Conservation (phyloP, 2,797 vertebrate genomes). For the Sebastes glaucus region DNA sequence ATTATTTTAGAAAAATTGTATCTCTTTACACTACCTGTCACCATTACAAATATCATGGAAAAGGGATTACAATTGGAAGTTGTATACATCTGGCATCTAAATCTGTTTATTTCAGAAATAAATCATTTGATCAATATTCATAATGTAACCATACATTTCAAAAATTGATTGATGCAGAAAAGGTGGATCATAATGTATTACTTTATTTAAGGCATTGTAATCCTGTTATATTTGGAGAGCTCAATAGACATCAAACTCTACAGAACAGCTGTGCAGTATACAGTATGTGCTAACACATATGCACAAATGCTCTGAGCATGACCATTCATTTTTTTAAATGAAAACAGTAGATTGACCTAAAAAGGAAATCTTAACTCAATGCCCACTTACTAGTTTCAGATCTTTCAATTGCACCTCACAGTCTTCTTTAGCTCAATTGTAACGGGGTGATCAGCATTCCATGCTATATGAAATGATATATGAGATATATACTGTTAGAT, state of each 20-base stretch:
- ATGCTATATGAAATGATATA: not conserved
- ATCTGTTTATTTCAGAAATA: slow-evolving; percentile 14
- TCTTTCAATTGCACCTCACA: not conserved
- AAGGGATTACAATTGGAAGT: not conserved
- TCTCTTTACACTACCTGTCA: slow-evolving; percentile 4
- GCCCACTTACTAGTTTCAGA: not conserved
- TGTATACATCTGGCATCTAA: not conserved
- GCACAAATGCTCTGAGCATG: not conserved
- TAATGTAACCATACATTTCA: not conserved
- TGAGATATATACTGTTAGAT: not conserved
- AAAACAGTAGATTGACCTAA: slow-evolving; percentile 3
- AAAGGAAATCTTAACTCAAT: not conserved
- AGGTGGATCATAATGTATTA: not conserved
- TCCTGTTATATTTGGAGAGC: not conserved
- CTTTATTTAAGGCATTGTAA: not conserved
- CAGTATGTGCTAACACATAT: not conserved
- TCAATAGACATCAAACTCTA: not conserved
- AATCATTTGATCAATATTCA: not conserved
- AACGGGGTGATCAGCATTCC: not conserved
- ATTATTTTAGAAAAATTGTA: not conserved
- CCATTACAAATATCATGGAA: not conserved
- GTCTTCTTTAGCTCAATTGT: not conserved
- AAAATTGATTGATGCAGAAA: not conserved
- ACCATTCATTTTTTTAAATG: not conserved
- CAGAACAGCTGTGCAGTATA: not conserved